phyloP scores from a whole-genome alignment of 2,888 invertebrate species.

The Drosophila peninsularis region DNA sequence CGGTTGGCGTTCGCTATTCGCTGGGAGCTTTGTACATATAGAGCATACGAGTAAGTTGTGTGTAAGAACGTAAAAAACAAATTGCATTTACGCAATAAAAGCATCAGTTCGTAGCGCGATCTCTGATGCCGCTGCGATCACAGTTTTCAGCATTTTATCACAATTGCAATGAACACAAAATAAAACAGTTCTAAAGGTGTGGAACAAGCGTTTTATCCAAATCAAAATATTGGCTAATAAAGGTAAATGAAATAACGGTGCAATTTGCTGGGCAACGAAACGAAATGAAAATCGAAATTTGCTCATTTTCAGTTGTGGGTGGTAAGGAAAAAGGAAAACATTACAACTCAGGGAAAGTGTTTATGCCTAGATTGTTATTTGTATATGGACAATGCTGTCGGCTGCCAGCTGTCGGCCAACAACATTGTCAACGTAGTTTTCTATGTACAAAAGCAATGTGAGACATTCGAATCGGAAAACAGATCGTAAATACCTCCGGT shows the following conservation, averaged over 20 bases:
- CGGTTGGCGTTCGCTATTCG: constrained; percentile 40
- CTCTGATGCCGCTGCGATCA: constrained; percentile 33
- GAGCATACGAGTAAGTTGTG: constrained; percentile 15
- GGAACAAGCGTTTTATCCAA: constrained; percentile 52
- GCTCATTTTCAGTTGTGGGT: constrained; percentile 53
- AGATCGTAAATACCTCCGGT: constrained; percentile 92
- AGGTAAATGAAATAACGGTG: constrained; percentile 52
- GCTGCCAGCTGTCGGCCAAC: background rate
- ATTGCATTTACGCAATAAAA: constrained; percentile 85
- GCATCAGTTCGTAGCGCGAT: constrained; percentile 43
- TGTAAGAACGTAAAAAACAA: constrained; percentile 82
- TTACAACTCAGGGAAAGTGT: constrained; percentile 62
- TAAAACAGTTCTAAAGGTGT: background rate
- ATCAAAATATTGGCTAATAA: constrained; percentile 15
- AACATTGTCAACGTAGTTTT: constrained; percentile 76
- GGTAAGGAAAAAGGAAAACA: constrained; percentile 64
- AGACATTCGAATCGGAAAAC: constrained; percentile 73
- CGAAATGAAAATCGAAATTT: constrained; percentile 41
- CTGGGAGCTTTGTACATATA: constrained; percentile 38
- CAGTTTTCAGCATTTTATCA: constrained; percentile 40
- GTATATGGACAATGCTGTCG: constrained; percentile 75
- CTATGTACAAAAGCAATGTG: constrained; percentile 85
- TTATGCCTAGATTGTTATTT: constrained; percentile 80
- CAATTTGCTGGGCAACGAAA: constrained; percentile 55
- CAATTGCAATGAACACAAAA: constrained; percentile 22